Evolutionary conservation across 2,113 vertebrate genomes (phyloP).

Genomic region (Hirundichthys speculiger): DNA sequence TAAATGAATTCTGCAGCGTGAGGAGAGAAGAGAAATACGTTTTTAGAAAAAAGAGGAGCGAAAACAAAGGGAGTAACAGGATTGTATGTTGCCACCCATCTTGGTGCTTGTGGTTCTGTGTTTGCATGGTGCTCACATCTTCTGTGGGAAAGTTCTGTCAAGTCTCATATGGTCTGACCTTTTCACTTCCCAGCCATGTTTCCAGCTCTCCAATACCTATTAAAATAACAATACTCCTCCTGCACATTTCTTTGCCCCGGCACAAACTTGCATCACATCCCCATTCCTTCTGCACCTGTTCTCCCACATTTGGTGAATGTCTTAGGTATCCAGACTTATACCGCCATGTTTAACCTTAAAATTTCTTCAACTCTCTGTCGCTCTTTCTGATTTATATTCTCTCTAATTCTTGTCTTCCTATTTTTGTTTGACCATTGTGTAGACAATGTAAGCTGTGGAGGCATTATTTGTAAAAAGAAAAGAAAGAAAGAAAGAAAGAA

Average conservation of each 20-base stretch:
- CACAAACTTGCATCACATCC: conserved; percentile 36
- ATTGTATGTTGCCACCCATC: conserved; percentile 47
- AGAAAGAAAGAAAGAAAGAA: conserved; percentile 12
- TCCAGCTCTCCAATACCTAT: conserved; percentile 64
- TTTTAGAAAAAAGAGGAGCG: conserved; percentile 2
- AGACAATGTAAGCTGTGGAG: conserved; percentile 25
- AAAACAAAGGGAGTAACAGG: conserved; percentile 36
- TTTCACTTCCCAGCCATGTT: conserved; percentile 66
- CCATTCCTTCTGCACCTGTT: conserved; percentile 12
- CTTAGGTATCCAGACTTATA: conserved; percentile 38
- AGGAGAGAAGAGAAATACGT: background rate
- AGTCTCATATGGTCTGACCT: conserved; percentile 67
- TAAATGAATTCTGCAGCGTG: conserved; percentile 22
- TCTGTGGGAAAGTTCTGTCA: conserved; percentile 61
- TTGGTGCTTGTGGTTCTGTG: conserved; percentile 35
- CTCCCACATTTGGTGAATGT: background rate
- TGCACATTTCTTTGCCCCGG: conserved; percentile 24
- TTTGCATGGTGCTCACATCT: conserved; percentile 75
- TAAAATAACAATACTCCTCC: conserved; percentile 49
- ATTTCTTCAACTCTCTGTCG: conserved; percentile 18
- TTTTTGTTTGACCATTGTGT: conserved; percentile 10
- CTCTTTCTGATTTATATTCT: conserved; percentile 39
- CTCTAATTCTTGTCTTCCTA: conserved; percentile 18
- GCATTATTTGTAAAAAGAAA: conserved; percentile 12
- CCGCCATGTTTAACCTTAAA: conserved; percentile 36